phyloP scores from a whole-genome alignment of 2,888 invertebrate species.

The Boloria euphrosyne region DNA sequence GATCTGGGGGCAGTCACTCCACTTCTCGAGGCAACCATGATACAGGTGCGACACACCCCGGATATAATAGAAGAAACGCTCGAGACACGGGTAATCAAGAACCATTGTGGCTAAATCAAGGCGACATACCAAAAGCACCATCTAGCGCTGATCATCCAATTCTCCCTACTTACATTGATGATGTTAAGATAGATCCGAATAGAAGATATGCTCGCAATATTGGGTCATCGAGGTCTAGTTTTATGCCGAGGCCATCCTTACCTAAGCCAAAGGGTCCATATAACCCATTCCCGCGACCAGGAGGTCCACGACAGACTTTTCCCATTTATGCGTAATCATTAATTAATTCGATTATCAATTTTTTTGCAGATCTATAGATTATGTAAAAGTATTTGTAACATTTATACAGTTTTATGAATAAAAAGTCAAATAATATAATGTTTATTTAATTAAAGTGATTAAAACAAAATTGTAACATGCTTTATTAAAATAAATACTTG shows the following conservation, averaged over 20 bases:
- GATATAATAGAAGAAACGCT: constrained; percentile 55
- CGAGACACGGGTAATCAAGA: constrained; percentile 38
- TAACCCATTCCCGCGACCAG: constrained; percentile 8
- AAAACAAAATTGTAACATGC: too few relatives aligned
- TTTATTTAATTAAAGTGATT: too few relatives aligned
- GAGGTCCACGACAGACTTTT: neutral
- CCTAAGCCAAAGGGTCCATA: constrained; percentile 4
- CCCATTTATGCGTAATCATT: constrained; percentile 3
- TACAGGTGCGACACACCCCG: constrained; percentile 55
- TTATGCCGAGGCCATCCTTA: constrained; percentile 1
- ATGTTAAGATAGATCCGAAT: constrained; percentile 29
- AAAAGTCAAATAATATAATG: too few relatives aligned
- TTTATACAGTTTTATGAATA: too few relatives aligned
- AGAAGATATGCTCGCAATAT: constrained; percentile 24
- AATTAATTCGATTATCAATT: neutral
- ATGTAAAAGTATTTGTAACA: too few relatives aligned
- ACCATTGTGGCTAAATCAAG: constrained; percentile 42
- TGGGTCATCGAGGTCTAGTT: constrained; percentile 28
- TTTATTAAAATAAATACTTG: too few relatives aligned
- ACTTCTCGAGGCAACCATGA: constrained; percentile 46
- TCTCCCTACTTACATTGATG: constrained; percentile 31
- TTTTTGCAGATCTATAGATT: too few relatives aligned
- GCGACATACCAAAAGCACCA: constrained; percentile 42
- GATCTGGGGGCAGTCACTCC: constrained; percentile 49
- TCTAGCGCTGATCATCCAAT: constrained; percentile 31